phyloP scores from a whole-genome alignment of 1,140 invertebrate genomes.

The Penaeus chinensis region DNA sequence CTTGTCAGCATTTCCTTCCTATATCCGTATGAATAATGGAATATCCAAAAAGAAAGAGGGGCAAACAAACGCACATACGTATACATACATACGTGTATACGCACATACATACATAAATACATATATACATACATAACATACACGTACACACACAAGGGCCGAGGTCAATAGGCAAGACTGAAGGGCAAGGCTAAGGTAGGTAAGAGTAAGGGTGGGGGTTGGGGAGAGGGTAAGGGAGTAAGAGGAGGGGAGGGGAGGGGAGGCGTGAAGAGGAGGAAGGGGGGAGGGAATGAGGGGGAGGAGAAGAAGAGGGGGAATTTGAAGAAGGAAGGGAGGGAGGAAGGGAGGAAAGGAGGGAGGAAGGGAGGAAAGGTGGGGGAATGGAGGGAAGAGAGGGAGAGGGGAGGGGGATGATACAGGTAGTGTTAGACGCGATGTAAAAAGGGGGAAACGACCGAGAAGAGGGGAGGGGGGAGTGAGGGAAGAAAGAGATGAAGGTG shows the following conservation, averaged over 20 bases:
- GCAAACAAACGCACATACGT: background rate
- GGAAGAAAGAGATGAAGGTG: no score
- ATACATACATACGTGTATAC: conserved; percentile 42
- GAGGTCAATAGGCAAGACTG: background rate
- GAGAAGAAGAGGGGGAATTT: no score
- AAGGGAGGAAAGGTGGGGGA: no score
- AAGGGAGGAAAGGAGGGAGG: no score
- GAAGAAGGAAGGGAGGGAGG: no score
- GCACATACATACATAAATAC: conserved; percentile 13
- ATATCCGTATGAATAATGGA: no score
- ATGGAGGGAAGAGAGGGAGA: background rate
- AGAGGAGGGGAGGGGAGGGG: background rate
- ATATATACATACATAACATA: background rate
- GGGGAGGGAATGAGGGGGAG: no score
- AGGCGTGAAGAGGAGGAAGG: no score
- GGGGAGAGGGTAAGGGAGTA: background rate
- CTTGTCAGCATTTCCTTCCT: no score
- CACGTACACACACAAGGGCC: background rate
- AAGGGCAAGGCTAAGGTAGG: background rate
- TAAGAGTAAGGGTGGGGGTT: background rate
- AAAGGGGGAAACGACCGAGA: background rate
- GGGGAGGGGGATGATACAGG: background rate
- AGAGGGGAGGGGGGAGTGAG: background rate
- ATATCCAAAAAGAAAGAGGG: background rate
- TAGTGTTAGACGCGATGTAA: background rate